Conservation (phyloP, 2,888 invertebrate species). For the Drosophila heteroneura region DNA sequence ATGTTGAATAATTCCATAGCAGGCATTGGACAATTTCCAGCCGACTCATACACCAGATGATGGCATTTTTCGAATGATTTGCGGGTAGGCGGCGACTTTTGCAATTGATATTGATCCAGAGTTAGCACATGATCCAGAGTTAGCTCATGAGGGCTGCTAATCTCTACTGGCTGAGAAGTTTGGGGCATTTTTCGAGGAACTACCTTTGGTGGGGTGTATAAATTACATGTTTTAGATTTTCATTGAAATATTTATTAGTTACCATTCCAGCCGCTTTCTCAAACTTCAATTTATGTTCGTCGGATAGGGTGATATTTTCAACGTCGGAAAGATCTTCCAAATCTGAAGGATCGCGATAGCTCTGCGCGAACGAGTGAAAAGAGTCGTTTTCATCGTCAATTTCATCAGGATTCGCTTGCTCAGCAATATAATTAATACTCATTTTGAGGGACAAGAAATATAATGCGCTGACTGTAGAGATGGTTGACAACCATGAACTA, state of each 20-base stretch:
- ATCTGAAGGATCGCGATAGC: background rate
- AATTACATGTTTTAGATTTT: background rate
- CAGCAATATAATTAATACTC: background rate
- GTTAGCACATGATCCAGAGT: background rate
- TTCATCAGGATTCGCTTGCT: background rate
- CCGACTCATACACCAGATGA: conserved; percentile 10
- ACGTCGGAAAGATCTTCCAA: background rate
- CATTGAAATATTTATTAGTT: background rate
- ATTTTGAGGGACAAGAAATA: conserved; percentile 11
- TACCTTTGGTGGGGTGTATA: background rate
- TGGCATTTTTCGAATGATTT: background rate
- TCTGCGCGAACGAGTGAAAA: conserved; percentile 45
- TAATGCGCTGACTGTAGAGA: background rate
- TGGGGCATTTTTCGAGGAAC: too few species aligned
- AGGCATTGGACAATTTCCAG: conserved; percentile 11
- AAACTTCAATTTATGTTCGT: background rate
- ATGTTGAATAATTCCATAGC: conserved; percentile 30
- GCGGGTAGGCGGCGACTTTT: background rate
- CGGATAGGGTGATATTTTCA: background rate
- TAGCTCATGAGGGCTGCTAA: background rate
- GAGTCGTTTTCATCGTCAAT: conserved; percentile 27
- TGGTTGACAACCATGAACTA: conserved; percentile 6
- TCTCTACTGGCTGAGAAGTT: background rate
- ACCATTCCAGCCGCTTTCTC: conserved; percentile 5
- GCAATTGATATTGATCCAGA: background rate